phyloP scores from a whole-genome alignment of 1,140 invertebrate genomes.

The Hydropsyche tenuis region DNA sequence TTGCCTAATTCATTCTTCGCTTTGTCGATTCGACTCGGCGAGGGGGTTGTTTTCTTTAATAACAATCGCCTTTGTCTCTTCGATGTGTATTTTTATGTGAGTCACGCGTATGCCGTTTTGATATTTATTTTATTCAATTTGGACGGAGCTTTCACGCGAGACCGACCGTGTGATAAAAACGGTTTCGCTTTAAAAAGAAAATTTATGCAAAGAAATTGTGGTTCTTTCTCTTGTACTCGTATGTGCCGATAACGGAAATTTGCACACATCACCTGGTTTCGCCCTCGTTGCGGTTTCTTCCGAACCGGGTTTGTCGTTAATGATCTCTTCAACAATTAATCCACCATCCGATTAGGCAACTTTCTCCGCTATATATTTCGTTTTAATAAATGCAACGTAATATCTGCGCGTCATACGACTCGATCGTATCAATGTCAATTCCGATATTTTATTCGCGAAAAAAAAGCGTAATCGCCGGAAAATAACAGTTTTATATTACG shows the following conservation, averaged over 20 bases:
- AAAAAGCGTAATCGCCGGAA: too few species aligned
- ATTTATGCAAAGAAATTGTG: not conserved
- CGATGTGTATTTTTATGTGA: conserved; percentile 3
- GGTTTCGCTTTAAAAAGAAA: conserved; percentile 13
- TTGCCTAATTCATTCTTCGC: too few species aligned
- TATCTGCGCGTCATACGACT: too few species aligned
- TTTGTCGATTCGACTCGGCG: too few species aligned
- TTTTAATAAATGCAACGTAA: too few species aligned
- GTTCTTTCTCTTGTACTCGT: not conserved
- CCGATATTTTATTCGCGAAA: too few species aligned
- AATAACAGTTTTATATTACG: too few species aligned
- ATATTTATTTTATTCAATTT: conserved; percentile 5
- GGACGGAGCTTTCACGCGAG: not conserved
- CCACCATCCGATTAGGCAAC: not conserved
- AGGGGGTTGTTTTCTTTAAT: too few species aligned
- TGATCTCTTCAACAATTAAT: not conserved
- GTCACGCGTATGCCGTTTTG: not conserved
- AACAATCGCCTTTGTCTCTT: too few species aligned
- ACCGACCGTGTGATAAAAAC: not conserved
- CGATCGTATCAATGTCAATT: too few species aligned
- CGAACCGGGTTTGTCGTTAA: conserved; percentile 7
- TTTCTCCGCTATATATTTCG: not conserved
- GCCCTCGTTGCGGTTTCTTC: not conserved
- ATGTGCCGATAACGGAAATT: conserved; percentile 17
- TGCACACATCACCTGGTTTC: conserved; percentile 1